Evolutionary conservation across 2,888 invertebrate species (phyloP).

Genomic region (Platycheirus albimanus): DNA sequence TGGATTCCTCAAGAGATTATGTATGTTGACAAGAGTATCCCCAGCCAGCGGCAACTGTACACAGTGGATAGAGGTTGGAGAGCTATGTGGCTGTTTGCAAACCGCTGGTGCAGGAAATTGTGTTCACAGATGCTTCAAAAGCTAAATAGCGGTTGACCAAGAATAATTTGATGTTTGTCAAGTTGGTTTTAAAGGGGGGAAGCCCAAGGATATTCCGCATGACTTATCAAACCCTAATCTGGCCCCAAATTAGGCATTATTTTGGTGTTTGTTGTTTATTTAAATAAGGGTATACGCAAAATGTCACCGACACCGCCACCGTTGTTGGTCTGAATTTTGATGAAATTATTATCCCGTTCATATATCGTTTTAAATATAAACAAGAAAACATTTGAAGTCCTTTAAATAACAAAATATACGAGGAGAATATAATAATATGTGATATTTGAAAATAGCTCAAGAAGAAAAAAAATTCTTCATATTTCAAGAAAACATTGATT

Average conservation of each 20-base stretch:
- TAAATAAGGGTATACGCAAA: slow-evolving; percentile 50
- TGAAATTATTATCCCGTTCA: not conserved
- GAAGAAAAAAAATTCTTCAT: not conserved
- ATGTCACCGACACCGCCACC: slow-evolving; percentile 18
- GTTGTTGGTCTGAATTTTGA: not conserved
- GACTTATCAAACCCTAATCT: slow-evolving; percentile 64
- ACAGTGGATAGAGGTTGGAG: slow-evolving; percentile 17
- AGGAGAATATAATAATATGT: not conserved
- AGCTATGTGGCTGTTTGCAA: slow-evolving; percentile 64
- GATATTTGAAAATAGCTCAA: not conserved
- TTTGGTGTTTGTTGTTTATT: slow-evolving; percentile 54
- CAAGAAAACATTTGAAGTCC: too few species aligned
- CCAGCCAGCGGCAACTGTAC: slow-evolving; percentile 24
- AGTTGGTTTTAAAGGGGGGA: slow-evolving; percentile 28
- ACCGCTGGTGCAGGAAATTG: slow-evolving; percentile 55
- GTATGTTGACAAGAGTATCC: not conserved
- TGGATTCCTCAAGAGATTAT: not conserved
- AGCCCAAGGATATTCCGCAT: slow-evolving; percentile 41
- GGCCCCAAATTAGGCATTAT: slow-evolving; percentile 49
- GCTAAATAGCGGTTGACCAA: slow-evolving; percentile 68
- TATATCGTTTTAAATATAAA: too few species aligned
- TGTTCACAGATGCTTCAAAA: slow-evolving; percentile 69
- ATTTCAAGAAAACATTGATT: slow-evolving; percentile 8
- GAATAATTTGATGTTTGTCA: slow-evolving; percentile 71
- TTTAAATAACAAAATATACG: not conserved